A percentile compares a stretch with the other conserved stretches of the same genome.
phyloP scores from a whole-genome alignment of 2,797 vertebrate species.

The Cryptoprocta ferox region DNA sequence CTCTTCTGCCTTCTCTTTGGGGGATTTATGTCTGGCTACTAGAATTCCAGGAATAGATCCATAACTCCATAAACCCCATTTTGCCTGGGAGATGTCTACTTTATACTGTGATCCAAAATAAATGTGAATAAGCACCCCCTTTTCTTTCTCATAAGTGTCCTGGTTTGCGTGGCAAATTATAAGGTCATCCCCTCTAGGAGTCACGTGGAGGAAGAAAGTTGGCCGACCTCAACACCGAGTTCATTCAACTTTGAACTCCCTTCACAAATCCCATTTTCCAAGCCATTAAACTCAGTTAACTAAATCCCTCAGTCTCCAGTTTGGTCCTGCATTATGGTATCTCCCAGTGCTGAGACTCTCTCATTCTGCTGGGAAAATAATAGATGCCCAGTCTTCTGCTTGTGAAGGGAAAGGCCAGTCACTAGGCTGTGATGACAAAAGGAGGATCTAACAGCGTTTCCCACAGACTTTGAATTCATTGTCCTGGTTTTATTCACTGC shows the following conservation, averaged over 20 bases:
- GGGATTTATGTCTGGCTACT: not conserved
- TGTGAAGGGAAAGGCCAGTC: not conserved
- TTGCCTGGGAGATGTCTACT: not conserved
- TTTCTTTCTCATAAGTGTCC: not conserved
- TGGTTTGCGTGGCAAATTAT: not conserved
- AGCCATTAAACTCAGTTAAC: not conserved
- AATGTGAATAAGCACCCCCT: not conserved
- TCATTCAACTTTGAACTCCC: not conserved
- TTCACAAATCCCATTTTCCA: not conserved
- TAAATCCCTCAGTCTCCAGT: not conserved
- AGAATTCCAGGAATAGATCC: not conserved
- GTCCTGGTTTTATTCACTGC: not conserved
- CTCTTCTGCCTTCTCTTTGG: not conserved
- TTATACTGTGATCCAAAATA: not conserved
- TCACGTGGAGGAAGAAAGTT: not conserved
- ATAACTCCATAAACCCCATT: not conserved
- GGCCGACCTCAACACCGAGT: not conserved
- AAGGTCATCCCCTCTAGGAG: not conserved
- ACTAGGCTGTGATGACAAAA: not conserved
- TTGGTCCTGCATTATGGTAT: not conserved
- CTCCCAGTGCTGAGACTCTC: not conserved
- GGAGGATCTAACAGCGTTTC: not conserved
- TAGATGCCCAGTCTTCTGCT: not conserved
- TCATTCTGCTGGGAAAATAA: not conserved
- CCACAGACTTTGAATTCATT: not conserved